A percentile compares a stretch with the other conserved stretches of the same genome.
Evolutionary conservation across 2,797 vertebrate species (phyloP).

Genomic region (Sphenopsis melanotis): DNA sequence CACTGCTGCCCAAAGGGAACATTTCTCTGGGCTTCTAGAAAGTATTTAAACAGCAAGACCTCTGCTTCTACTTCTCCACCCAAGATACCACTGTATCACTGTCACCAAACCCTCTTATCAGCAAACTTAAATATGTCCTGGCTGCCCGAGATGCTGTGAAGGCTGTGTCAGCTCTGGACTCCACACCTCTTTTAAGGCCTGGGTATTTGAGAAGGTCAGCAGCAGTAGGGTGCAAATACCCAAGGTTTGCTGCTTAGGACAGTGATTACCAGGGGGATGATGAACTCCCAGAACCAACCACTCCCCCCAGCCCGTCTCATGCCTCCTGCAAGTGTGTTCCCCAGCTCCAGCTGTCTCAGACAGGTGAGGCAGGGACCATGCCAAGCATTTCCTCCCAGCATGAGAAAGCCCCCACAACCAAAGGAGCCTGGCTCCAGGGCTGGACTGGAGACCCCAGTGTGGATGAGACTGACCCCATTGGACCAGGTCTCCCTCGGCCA

Average conservation of each 20-base stretch:
- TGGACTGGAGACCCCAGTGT: not conserved
- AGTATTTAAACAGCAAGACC: not conserved
- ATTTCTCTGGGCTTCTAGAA: not conserved
- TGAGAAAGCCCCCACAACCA: not conserved
- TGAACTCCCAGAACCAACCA: not conserved
- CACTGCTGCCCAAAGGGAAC: not conserved
- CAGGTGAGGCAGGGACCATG: not conserved
- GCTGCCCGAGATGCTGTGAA: not conserved
- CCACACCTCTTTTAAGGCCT: not conserved
- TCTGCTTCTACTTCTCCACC: not conserved
- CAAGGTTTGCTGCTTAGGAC: not conserved
- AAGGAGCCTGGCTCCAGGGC: not conserved
- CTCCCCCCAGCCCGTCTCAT: not conserved
- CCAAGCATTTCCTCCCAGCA: not conserved
- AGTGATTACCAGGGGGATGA: not conserved
- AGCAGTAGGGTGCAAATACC: not conserved
- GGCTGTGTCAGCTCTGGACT: not conserved
- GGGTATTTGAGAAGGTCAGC: not conserved
- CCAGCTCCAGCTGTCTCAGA: not conserved
- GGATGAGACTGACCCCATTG: not conserved
- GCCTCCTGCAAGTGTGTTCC: not conserved
- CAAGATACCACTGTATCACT: not conserved
- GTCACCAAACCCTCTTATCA: not conserved
- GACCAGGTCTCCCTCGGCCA: not conserved
- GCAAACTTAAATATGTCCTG: not conserved